Percentiles rank a stretch among this genome's conserved stretches.
These are phyloP conservation scores for Caenorhabditis sinica DNA, from an alignment of 2,888 invertebrate genomes.

Conservation along the genomic window DNA sequence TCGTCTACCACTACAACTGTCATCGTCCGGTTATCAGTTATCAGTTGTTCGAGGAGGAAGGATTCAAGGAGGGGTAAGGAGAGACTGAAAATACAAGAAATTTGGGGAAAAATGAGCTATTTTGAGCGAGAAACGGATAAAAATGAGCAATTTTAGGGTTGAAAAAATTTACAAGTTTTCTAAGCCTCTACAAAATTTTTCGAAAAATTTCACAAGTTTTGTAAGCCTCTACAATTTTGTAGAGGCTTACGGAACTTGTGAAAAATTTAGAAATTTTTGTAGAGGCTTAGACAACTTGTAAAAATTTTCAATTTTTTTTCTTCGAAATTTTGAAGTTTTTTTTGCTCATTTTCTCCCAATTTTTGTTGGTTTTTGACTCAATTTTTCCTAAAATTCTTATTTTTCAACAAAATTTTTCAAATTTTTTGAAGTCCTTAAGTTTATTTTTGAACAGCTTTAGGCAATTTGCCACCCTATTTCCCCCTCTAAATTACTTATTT, in stretches of 20 bases:
- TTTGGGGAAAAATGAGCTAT: neutral
- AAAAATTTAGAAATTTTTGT: no score
- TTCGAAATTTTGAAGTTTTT: neutral
- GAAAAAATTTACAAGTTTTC: no score
- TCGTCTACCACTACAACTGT: constrained; percentile 39
- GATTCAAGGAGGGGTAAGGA: constrained; percentile 51
- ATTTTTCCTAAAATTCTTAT: neutral
- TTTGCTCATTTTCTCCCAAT: neutral
- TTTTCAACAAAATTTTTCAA: no score
- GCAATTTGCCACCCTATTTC: neutral
- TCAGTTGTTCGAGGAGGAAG: constrained; percentile 39
- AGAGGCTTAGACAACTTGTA: no score
- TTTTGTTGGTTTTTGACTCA: neutral
- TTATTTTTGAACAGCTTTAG: neutral
- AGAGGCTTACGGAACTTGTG: no score
- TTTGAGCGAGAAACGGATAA: neutral
- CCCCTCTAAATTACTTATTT: neutral
- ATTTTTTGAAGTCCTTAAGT: neutral
- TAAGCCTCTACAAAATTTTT: no score
- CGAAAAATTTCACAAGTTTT: no score
- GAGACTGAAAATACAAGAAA: neutral
- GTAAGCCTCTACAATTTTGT: no score
- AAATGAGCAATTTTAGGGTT: no score
- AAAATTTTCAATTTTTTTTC: neutral
- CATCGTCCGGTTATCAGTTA: constrained; percentile 21